Conservation (phyloP, 2,888 invertebrate genomes). For the Dryadula phaetusa region DNA sequence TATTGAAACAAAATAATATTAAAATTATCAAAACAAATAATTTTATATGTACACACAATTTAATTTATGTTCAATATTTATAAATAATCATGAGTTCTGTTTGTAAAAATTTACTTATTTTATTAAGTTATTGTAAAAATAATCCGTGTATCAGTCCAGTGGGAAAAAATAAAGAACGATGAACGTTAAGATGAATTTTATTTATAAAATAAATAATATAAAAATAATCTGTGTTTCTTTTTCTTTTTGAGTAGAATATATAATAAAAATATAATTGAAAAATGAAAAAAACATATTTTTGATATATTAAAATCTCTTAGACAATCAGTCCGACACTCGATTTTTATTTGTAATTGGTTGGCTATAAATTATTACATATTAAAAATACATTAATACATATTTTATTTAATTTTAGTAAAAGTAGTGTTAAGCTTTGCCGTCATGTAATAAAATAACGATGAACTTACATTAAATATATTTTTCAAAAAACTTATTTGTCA, state of each 20-base stretch:
- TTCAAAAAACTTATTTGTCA: no score
- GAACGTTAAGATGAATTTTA: conserved; percentile 47
- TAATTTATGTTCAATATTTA: neutral
- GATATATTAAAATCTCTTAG: no score
- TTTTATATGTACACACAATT: neutral
- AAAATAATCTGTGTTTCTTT: conserved; percentile 39
- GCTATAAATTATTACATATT: no score
- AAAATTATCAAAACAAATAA: neutral
- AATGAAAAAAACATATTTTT: no score
- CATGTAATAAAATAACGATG: no score
- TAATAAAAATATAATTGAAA: no score
- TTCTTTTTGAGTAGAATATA: conserved; percentile 9
- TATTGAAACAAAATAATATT: neutral
- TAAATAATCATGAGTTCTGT: neutral
- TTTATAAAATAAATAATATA: conserved; percentile 70
- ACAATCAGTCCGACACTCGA: no score
- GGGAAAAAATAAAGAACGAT: conserved; percentile 13
- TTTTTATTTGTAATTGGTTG: no score
- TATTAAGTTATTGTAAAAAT: neutral
- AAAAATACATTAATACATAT: no score
- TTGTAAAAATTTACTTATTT: neutral
- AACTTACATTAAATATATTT: no score
- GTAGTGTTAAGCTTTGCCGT: no score
- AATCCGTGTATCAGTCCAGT: conserved; percentile 25
- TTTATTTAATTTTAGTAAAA: no score